Base-by-base conservation (phyloP, 2,797 vertebrate genomes). In the Numenius phaeopus region DNA sequence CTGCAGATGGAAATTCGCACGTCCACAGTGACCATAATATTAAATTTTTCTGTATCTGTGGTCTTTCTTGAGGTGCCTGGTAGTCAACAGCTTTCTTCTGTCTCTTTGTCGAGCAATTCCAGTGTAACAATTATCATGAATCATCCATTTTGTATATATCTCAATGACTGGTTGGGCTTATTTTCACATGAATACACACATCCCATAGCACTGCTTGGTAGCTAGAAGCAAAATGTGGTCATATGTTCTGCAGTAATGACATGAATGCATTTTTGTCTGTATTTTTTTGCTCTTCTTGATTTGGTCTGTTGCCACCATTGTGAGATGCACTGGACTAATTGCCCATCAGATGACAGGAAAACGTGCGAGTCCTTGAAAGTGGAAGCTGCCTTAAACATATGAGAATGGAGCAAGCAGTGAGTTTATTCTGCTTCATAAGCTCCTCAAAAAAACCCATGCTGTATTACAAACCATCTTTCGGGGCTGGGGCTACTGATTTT, bases 141-240 rank as follows among this genome's bases (percentile, higher is more conserved):
- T 96, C 87, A 97, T 69, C 72, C 76, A 86, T 81, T 95, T 95
- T 91, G 94, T 91, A 44, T 94, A 83, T 91, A 86, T 93, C 82
- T 90, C 87, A 72, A 2, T 76, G 96, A 79, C 76, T 69, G 82
- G 11, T 39, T 65, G 81, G 87, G 79, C 46, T 92, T 87, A 89
- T 96, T 96, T 96, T 95, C 94, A 85, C 59, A 75, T 91, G 81
- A 97, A 87, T 78, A 87, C 76, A 37, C 88, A 93, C 39, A 67
- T 87, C 90, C 87, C 86, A 42, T 61, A 89, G 84, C 5, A 58
- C 67, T 77, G 90, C 83, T 71, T 64, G 84, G 78, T 95, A 89
- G 93, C 87, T 96, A 58, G 61, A 73, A 96, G 90, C 64, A 81
- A 92, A 96, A 90, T 94, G 78, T 84, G 92, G 86, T 96, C 67